phyloP scores from a whole-genome alignment of 2,113 vertebrate genomes.

The Tychaedon coryphoeus region DNA sequence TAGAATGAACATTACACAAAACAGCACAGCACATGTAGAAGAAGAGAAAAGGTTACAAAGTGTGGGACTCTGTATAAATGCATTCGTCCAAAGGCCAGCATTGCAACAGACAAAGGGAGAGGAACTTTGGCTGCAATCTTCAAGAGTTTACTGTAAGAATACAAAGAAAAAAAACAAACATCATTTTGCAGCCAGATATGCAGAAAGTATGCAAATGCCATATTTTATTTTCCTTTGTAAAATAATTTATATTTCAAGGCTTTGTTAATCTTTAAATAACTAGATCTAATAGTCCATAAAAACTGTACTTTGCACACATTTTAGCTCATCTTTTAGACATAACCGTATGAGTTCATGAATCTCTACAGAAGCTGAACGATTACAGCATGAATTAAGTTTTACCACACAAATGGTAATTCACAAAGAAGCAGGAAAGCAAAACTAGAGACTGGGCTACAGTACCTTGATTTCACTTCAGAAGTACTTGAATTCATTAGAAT shows the following conservation, averaged over 20 bases:
- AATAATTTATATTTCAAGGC: neutral
- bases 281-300: neutral
- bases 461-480: slow-evolving; percentile 82
- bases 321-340: neutral
- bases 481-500: slow-evolving; percentile 86
- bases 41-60: slow-evolving; percentile 80
- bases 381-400: neutral
- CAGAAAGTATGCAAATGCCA: neutral
- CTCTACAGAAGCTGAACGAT: neutral
- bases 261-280: neutral
- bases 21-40: slow-evolving; percentile 81
- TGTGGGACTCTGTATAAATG: slow-evolving; percentile 89
- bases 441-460: neutral
- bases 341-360: neutral
- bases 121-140: slow-evolving; percentile 77
- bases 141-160: slow-evolving; percentile 83
- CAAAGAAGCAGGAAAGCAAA: neutral
- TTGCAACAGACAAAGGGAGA: slow-evolving; percentile 81
- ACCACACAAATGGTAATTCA: neutral
- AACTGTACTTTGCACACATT: neutral
- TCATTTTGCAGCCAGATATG: neutral
- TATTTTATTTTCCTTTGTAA: neutral
- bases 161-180: neutral
- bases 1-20: slow-evolving; percentile 67
- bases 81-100: slow-evolving; percentile 84